A percentile compares a stretch with the other conserved stretches of the same genome.
Conservation (phyloP, 2,113 vertebrate species). For the Microtus montanus region DNA sequence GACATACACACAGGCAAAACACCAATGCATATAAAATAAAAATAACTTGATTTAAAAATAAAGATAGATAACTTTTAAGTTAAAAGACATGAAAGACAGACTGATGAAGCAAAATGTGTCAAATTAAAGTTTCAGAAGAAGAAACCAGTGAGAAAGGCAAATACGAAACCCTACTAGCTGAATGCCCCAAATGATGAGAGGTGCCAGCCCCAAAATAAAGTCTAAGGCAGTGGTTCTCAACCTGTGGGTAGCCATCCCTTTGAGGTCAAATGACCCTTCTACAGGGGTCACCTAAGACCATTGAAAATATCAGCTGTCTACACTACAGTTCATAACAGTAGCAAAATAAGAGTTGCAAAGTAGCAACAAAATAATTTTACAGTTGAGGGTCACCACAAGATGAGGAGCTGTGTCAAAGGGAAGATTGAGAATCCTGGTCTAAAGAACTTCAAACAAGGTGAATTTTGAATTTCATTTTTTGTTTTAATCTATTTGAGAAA, state of each 20-base stretch:
- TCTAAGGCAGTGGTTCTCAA: neutral
- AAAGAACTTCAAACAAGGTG: neutral
- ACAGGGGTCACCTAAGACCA: neutral
- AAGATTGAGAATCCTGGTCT: neutral
- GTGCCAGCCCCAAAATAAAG: neutral
- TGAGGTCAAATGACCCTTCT: neutral
- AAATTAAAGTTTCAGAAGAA: slow-evolving; percentile 34
- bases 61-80: neutral
- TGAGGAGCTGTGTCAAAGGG: neutral
- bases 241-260: neutral
- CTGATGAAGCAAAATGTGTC: neutral
- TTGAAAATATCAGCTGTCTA: neutral
- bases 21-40: neutral
- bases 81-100: neutral
- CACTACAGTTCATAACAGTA: neutral
- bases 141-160: neutral
- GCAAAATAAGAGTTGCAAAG: neutral
- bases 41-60: neutral
- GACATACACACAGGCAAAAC: no score
- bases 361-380: neutral
- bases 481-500: neutral
- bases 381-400: neutral
- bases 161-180: neutral
- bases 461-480: slow-evolving; percentile 27
- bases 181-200: neutral